These are phyloP conservation scores for Haliclona indistincta DNA, from an alignment of 37 sponge, comb jelly and placozoan species.

Conservation along the genomic window DNA sequence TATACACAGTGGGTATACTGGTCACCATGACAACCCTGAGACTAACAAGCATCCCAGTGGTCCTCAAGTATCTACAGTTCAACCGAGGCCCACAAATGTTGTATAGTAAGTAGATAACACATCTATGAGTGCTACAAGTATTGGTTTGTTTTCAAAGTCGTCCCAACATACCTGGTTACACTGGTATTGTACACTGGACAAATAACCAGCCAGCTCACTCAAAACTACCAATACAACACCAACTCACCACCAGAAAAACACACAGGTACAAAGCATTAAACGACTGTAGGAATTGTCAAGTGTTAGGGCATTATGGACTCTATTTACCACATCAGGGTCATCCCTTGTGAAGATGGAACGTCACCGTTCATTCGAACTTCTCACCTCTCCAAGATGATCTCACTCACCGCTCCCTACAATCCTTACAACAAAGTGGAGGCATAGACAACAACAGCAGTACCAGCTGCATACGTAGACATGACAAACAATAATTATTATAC, in stretches of 20 bases:
- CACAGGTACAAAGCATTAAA: conserved; percentile 38
- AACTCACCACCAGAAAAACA: conserved; percentile 17
- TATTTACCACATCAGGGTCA: conserved; percentile 13
- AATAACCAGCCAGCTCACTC: conserved; percentile 25
- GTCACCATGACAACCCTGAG: background rate
- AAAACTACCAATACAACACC: conserved; percentile 14
- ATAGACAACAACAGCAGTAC: no score
- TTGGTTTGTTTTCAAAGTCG: conserved; percentile 7
- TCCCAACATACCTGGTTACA: conserved; percentile 76
- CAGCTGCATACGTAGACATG: no score
- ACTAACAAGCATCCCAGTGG: background rate
- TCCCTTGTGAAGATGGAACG: conserved; percentile 48
- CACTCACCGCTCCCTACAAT: conserved; percentile 65
- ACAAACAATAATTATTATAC: no score
- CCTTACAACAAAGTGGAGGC: conserved; percentile 76
- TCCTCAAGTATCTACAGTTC: background rate
- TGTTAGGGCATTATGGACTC: background rate
- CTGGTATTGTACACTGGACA: conserved; percentile 62
- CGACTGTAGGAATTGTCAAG: background rate
- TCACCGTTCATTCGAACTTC: conserved; percentile 73
- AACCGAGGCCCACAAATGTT: background rate
- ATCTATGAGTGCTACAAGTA: background rate
- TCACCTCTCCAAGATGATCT: conserved; percentile 67
- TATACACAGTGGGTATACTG: conserved; percentile 1
- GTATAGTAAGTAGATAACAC: conserved; percentile 3